Evolutionary conservation across 2,888 invertebrate species (phyloP).

Genomic region (Pachydiplax longipennis): DNA sequence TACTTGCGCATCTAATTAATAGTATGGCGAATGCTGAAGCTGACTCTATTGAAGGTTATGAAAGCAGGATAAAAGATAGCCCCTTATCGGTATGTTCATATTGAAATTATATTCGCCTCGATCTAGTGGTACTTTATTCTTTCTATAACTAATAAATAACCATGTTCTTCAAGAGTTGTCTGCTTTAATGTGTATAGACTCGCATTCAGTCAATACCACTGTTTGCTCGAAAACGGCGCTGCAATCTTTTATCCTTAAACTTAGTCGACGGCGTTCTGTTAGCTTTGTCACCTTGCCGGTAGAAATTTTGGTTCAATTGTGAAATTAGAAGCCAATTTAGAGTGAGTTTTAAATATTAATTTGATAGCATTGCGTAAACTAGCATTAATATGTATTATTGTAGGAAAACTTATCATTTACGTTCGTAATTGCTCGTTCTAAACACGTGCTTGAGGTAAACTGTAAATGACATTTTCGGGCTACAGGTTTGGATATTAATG

Average conservation of each 20-base stretch:
- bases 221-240: slow-evolving; percentile 28
- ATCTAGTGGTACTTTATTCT: neutral
- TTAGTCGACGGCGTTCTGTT: neutral
- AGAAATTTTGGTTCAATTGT: neutral
- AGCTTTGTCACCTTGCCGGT: neutral
- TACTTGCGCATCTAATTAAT: slow-evolving; percentile 20
- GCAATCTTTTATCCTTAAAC: neutral
- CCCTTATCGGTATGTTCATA: neutral
- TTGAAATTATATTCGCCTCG: neutral
- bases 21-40: slow-evolving; percentile 26
- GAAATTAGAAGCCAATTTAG: neutral
- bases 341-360: neutral
- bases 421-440: neutral
- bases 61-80: slow-evolving; percentile 13
- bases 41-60: neutral
- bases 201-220: slow-evolving; percentile 35
- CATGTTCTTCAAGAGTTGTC: neutral
- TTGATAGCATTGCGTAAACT: neutral
- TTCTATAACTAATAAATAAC: neutral
- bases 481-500: neutral
- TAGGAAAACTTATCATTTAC: neutral
- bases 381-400: neutral
- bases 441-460: slow-evolving; percentile 4
- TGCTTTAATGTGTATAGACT: slow-evolving; percentile 26
- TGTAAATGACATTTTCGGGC: neutral